A percentile compares a stretch with the other conserved stretches of the same genome.
phyloP scores from a whole-genome alignment of 2,888 invertebrate genomes.

The Abrostola triplasia region DNA sequence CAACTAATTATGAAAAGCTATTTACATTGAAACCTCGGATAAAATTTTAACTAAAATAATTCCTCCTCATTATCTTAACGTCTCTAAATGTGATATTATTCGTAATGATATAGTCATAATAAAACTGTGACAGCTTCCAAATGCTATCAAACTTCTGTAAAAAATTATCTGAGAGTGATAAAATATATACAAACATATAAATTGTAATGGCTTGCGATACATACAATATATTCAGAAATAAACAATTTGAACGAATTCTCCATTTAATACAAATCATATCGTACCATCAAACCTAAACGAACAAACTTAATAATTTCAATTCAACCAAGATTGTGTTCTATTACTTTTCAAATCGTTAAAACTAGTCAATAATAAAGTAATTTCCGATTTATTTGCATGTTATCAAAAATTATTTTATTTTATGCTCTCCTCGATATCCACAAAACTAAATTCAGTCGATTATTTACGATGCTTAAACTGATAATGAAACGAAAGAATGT shows the following conservation, averaged over 20 bases:
- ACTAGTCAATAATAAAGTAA: slow-evolving; percentile 41
- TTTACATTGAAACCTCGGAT: slow-evolving; percentile 51
- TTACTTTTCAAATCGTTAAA: slow-evolving; percentile 27
- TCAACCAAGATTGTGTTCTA: slow-evolving; percentile 10
- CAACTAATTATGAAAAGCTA: slow-evolving; percentile 36
- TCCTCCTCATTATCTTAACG: slow-evolving; percentile 18
- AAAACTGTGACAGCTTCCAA: slow-evolving; percentile 21
- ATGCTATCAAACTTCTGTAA: slow-evolving; percentile 10
- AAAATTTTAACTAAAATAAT: slow-evolving; percentile 42
- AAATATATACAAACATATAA: background rate
- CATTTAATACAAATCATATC: slow-evolving; percentile 7
- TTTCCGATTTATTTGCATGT: slow-evolving; percentile 16
- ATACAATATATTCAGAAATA: too few species aligned
- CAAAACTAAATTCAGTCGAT: slow-evolving; percentile 53
- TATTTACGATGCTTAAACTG: slow-evolving; percentile 42
- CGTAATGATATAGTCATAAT: slow-evolving; percentile 18
- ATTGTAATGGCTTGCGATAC: background rate
- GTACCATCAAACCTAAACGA: slow-evolving; percentile 6
- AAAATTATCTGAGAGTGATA: background rate
- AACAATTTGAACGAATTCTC: background rate
- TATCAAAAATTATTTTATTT: slow-evolving; percentile 38
- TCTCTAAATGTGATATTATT: slow-evolving; percentile 24
- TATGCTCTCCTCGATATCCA: slow-evolving; percentile 32
- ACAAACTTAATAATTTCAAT: slow-evolving; percentile 13
- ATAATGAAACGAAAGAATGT: slow-evolving; percentile 16